Percentiles rank a stretch among this genome's conserved stretches.
Evolutionary conservation across 2,113 vertebrate genomes (phyloP).

Genomic region (Rostratula benghalensis): DNA sequence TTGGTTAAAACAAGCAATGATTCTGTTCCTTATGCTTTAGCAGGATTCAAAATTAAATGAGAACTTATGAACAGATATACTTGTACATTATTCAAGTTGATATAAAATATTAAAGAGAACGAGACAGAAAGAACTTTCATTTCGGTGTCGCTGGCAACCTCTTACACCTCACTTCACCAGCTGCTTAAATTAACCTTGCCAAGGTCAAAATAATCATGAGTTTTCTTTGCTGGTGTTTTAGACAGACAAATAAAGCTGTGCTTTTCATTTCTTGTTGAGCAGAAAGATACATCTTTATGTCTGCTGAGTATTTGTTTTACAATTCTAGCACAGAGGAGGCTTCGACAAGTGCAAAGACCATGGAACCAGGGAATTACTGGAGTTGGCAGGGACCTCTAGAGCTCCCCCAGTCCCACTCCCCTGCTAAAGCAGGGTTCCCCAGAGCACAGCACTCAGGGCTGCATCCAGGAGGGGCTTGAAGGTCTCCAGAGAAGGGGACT

Average conservation of each 20-base stretch:
- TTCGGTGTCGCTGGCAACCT: not conserved
- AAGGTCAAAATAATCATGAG: not conserved
- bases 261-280: not conserved
- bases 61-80: not conserved
- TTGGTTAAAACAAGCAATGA: not conserved
- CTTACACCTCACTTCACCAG: not conserved
- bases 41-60: not conserved
- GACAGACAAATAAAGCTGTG: not conserved
- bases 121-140: not conserved
- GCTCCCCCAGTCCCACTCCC: too few species aligned
- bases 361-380: too few species aligned
- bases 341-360: not conserved
- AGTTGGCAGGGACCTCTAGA: too few species aligned
- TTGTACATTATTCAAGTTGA: not conserved
- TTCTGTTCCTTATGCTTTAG: not conserved
- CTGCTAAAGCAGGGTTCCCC: too few species aligned
- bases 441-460: too few species aligned
- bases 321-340: not conserved
- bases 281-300: not conserved
- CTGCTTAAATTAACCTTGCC: not conserved
- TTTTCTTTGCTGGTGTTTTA: not conserved
- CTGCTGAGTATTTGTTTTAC: not conserved
- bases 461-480: too few species aligned
- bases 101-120: not conserved
- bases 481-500: too few species aligned